Evolutionary conservation across 2,888 invertebrate species (phyloP).

Genomic region (Chrysina gloriosa): DNA sequence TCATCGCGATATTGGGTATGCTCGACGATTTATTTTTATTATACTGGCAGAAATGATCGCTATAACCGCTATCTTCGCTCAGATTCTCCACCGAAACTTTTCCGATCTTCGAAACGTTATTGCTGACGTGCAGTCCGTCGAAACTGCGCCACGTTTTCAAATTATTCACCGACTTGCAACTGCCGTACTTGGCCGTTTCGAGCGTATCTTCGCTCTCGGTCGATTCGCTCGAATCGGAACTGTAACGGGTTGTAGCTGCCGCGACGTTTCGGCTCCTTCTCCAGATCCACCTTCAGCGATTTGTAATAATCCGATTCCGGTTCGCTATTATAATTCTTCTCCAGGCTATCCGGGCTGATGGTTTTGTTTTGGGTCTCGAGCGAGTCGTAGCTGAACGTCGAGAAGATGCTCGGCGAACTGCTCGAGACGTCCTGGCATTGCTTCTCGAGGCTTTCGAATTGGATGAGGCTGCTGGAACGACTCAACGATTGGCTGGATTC

Average conservation of each 20-base stretch:
- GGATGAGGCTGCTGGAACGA: slow-evolving; percentile 83
- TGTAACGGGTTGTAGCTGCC: neutral
- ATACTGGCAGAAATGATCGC: slow-evolving; percentile 67
- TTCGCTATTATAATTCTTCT: slow-evolving; percentile 60
- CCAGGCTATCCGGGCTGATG: slow-evolving; percentile 68
- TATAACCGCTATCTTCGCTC: slow-evolving; percentile 84
- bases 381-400: slow-evolving; percentile 68
- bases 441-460: slow-evolving; percentile 86
- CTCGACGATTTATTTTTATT: slow-evolving; percentile 63
- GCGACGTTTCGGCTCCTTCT: neutral
- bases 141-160: slow-evolving; percentile 64
- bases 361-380: slow-evolving; percentile 64
- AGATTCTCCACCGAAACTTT: slow-evolving; percentile 79
- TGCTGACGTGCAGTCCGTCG: slow-evolving; percentile 57
- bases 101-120: slow-evolving; percentile 37
- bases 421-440: slow-evolving; percentile 70
- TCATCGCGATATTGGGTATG: slow-evolving; percentile 64
- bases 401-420: slow-evolving; percentile 66
- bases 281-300: slow-evolving; percentile 55
- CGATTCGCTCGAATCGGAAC: slow-evolving; percentile 64
- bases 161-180: slow-evolving; percentile 61
- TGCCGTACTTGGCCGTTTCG: slow-evolving; percentile 58
- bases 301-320: slow-evolving; percentile 61
- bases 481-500: slow-evolving; percentile 73
- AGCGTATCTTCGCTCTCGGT: slow-evolving; percentile 58